Percentiles rank a stretch among this genome's conserved stretches.
phyloP scores from a whole-genome alignment of 2,888 invertebrate genomes.

The Eupithecia vulgata region DNA sequence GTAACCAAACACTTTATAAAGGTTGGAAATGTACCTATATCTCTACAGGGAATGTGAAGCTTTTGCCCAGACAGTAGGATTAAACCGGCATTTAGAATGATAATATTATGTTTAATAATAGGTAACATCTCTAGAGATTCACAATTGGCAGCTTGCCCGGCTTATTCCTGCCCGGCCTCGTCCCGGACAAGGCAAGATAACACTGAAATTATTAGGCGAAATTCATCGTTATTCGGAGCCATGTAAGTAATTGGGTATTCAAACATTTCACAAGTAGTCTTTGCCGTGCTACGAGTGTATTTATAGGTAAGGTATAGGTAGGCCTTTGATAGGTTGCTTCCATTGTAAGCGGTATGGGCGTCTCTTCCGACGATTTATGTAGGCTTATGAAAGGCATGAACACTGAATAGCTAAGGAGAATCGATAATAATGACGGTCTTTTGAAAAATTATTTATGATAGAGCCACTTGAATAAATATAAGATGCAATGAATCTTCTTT shows the following conservation, averaged over 20 bases:
- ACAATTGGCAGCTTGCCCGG: slow-evolving; percentile 13
- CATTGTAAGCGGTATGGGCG: slow-evolving; percentile 14
- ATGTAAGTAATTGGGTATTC: slow-evolving; percentile 28
- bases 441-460: not conserved
- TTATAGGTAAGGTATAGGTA: not conserved
- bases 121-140: slow-evolving; percentile 7
- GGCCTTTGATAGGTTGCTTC: slow-evolving; percentile 21
- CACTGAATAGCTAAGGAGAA: slow-evolving; percentile 13
- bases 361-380: slow-evolving; percentile 10
- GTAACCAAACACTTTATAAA: not conserved
- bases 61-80: not conserved
- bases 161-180: not conserved
- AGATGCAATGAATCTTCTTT: not conserved
- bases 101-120: slow-evolving; percentile 7
- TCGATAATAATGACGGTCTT: slow-evolving; percentile 6
- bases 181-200: slow-evolving; percentile 12
- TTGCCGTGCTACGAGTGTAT: not conserved
- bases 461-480: not conserved
- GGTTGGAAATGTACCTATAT: not conserved
- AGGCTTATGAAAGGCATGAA: slow-evolving; percentile 10
- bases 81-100: slow-evolving; percentile 6
- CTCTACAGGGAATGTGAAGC: not conserved
- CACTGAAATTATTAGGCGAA: slow-evolving; percentile 9
- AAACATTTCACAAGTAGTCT: slow-evolving; percentile 15
- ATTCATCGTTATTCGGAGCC: slow-evolving; percentile 22